Evolutionary conservation across 1,140 invertebrate genomes (phyloP).

Genomic region (Portunus trituberculatus): DNA sequence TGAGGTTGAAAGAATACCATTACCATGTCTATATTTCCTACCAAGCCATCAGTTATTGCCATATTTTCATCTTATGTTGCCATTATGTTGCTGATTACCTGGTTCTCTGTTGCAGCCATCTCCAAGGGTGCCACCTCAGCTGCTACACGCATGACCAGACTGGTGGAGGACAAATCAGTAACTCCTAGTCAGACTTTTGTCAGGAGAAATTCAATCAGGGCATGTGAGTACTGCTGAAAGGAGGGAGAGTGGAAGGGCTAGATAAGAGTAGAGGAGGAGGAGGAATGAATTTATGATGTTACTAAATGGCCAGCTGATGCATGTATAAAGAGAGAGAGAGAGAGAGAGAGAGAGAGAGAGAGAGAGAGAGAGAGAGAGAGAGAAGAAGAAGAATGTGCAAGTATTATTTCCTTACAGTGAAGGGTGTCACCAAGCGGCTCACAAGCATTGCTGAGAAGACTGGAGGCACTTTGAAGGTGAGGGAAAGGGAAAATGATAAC

Average conservation of each 20-base stretch:
- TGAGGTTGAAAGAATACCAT: too few species aligned
- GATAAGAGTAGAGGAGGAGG: not conserved
- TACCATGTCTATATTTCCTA: too few species aligned
- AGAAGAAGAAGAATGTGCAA: too few species aligned
- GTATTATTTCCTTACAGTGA: slow-evolving; percentile 15
- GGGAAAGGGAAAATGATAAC: not conserved
- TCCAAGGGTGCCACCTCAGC: slow-evolving; percentile 46
- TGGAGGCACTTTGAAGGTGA: slow-evolving; percentile 50
- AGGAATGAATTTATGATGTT: not conserved
- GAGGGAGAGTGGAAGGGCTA: not conserved
- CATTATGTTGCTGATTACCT: too few species aligned
- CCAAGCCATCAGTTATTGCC: not conserved
- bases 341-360: slow-evolving; percentile 12
- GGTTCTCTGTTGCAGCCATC: not conserved
- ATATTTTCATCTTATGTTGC: not conserved
- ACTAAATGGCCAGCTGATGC: not conserved
- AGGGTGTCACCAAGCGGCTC: slow-evolving; percentile 44
- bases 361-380: not conserved
- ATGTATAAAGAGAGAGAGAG: not conserved
- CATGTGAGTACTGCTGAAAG: slow-evolving; percentile 26
- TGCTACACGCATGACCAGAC: slow-evolving; percentile 26
- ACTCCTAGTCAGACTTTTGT: slow-evolving; percentile 33
- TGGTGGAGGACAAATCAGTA: slow-evolving; percentile 9
- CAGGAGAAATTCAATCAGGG: slow-evolving; percentile 58
- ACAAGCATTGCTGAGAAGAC: slow-evolving; percentile 42